Percentiles rank a stretch among this genome's conserved stretches.
Evolutionary conservation across 2,797 vertebrate genomes (phyloP).

Genomic region (Dendrocincla tyrannina): DNA sequence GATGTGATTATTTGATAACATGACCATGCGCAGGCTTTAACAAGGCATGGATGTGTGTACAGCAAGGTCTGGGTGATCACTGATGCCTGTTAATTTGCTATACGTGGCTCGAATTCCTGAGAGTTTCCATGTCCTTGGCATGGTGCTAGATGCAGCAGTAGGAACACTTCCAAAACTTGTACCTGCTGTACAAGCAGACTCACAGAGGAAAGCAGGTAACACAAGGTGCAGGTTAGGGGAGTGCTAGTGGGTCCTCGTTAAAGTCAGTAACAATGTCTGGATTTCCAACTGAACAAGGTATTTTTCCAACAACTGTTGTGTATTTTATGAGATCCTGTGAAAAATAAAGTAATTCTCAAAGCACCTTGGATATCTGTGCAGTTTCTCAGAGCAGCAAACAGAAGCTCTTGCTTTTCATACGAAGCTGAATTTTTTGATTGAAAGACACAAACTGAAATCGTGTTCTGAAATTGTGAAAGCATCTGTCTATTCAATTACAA

Average conservation of each 20-base stretch:
- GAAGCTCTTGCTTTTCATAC: not conserved
- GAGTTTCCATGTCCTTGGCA: not conserved
- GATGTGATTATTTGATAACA: not conserved
- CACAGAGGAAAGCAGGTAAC: not conserved
- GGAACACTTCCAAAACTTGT: not conserved
- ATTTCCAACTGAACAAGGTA: not conserved
- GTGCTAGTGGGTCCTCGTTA: not conserved
- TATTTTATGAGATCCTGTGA: not conserved
- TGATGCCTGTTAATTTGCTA: not conserved
- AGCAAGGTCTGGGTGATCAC: not conserved
- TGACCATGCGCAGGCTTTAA: not conserved
- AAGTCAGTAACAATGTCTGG: not conserved
- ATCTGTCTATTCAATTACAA: not conserved
- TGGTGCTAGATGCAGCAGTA: not conserved
- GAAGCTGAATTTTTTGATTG: not conserved
- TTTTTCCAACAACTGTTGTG: not conserved
- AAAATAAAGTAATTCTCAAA: not conserved
- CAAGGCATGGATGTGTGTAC: no score
- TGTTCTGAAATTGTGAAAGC: not conserved
- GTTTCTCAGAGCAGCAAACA: not conserved
- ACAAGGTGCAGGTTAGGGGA: not conserved
- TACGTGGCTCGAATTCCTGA: not conserved
- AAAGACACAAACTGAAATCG: not conserved
- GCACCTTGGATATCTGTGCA: not conserved
- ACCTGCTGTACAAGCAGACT: not conserved